Base-by-base conservation (phyloP, 2,113 vertebrate genomes). In the Ahaetulla prasina region DNA sequence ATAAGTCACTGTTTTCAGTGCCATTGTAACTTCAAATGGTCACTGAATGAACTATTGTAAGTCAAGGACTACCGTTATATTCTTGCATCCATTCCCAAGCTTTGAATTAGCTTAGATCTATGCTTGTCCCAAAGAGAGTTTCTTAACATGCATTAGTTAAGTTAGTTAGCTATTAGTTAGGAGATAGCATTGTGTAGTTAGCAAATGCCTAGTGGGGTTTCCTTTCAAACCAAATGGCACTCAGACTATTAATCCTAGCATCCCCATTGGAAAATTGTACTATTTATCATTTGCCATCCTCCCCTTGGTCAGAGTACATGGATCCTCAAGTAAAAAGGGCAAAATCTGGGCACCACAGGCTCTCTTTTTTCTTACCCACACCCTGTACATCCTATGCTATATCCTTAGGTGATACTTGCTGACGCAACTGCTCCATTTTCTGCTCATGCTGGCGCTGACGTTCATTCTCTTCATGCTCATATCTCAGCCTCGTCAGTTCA, bases 401-500 rank as follows among this genome's bases (percentile, higher is more conserved):
- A 86, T 91, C 63, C 45, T 30, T 91, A 47, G 89, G 91, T 0
- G n/a, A 2, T 0, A 25, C 92, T 54, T 95, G 95, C 57, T 96
- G 95, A 52, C 92, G 94, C 68, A 96, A 92, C 74, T 93, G 94
- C 63, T 94, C 94, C 96, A 96, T 97, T 89, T 91, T 94, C 43
- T 94, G 92, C 63, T 96, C 95, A 0, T 96, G 96, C 84, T 95
- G 95, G 45, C 96, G 68, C 92, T 96, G 96, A 3, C 94, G 63
- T 84, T 97, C 95, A 0, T 95, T 97, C 90, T 96, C 95, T 45
- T 96, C 94, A 0, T 96, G 96, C 25, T 95, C 52, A 43, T 91
- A 96, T 85, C 57, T 92, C 10, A 97, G 94, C 23, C 96, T 63
- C 0, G 84, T 93, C 84, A 96, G 95, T 86, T 97, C 96, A 3